Conservation (phyloP, 2,113 vertebrate genomes). For the Myrmophylax atrothorax region DNA sequence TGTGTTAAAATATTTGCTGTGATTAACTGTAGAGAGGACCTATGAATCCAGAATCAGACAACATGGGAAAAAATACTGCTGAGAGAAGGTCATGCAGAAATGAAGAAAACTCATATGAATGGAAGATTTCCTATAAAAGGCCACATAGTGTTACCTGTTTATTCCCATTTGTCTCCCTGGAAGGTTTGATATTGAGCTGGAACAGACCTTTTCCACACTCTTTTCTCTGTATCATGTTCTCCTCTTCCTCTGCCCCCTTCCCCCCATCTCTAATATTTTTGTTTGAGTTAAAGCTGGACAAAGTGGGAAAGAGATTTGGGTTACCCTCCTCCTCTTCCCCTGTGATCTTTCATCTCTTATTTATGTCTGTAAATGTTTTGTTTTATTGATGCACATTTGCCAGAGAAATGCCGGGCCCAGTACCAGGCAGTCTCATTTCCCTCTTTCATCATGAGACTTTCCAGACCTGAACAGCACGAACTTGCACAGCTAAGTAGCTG, state of each 20-base stretch:
- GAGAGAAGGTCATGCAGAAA: background rate
- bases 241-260: background rate
- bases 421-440: conserved; percentile 20
- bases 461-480: conserved; percentile 1
- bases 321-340: background rate
- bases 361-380: conserved; percentile 49
- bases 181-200: background rate
- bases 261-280: background rate
- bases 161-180: background rate
- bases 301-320: background rate
- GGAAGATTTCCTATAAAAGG: conserved; percentile 51
- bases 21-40: background rate
- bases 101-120: background rate
- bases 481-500: conserved; percentile 23
- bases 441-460: conserved; percentile 35
- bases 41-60: background rate
- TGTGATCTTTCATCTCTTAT: background rate
- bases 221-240: background rate
- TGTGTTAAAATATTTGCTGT: background rate
- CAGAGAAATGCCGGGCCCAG: conserved; percentile 39
- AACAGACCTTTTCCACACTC: background rate
- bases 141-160: background rate
- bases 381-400: conserved; percentile 47
- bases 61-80: background rate
- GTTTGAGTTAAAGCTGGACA: background rate